Conservation (phyloP, 2,888 invertebrate genomes). For the Alentia gelatinosa region DNA sequence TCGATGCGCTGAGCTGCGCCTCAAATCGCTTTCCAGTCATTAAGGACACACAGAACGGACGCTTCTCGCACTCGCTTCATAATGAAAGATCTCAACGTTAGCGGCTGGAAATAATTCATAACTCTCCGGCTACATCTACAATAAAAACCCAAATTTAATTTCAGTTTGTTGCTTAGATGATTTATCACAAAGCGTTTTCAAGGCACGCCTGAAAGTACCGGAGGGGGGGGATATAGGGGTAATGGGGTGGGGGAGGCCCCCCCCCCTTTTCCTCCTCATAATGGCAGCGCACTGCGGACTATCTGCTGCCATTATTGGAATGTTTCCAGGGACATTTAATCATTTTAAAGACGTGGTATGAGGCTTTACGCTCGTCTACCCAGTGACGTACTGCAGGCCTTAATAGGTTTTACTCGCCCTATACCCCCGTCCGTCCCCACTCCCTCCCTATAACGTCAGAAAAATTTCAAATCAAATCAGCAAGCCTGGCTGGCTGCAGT, state of each 20-base stretch:
- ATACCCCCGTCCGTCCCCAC: no score
- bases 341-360: not conserved
- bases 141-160: slow-evolving; percentile 10
- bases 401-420: not conserved
- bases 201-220: not conserved
- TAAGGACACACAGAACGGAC: not conserved
- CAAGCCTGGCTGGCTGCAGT: not conserved
- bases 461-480: not conserved
- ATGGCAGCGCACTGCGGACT: not conserved
- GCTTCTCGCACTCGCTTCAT: not conserved
- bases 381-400: not conserved
- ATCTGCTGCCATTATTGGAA: slow-evolving; percentile 4
- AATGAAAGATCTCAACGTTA: not conserved
- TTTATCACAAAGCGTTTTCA: slow-evolving; percentile 8
- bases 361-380: not conserved
- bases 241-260: not conserved
- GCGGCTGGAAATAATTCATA: slow-evolving; percentile 16
- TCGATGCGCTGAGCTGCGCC: not conserved
- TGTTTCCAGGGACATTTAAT: not conserved
- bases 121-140: not conserved
- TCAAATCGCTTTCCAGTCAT: slow-evolving; percentile 3
- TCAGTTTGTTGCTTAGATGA: slow-evolving; percentile 1
- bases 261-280: no score
- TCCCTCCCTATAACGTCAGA: not conserved
- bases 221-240: not conserved